Base-by-base conservation (phyloP, 1,140 invertebrate genomes). In the Ceratosolen solmsi region DNA sequence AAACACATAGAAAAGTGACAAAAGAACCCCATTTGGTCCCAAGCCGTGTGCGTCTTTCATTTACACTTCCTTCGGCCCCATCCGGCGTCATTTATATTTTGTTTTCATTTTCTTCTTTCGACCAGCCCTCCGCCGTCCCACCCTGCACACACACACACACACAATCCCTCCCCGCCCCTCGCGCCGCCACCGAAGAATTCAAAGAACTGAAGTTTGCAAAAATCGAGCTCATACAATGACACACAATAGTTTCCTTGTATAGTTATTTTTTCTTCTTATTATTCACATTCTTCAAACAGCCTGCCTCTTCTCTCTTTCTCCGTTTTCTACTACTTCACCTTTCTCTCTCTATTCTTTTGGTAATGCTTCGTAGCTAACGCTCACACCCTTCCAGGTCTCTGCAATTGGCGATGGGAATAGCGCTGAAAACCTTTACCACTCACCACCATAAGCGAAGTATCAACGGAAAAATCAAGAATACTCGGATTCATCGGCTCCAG, bases 321-420 rank as follows among this genome's bases (percentile, higher is more conserved):
- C 20, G 20, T 65, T 80, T 71, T 70, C 38, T 74, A 60, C 49
- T 80, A 77, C 83, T 81, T 76, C 72, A 65, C 83, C 79, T 84
- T 84, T 82, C 74, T 70, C 77, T 70, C 73, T 82, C 85, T 82
- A 74, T 79, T 63, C 83, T 84, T 82, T 87, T 89, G 85, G 86
- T 90, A 85, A 89, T 90, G 87, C 86, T 88, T 90, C 86, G 89
- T 91, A 89, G 89, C 88, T 91, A 90, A 91, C 88, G 80, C 90
- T 91, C 90, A 91, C 90, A 91, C 87, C 88, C 85, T 91, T 91
- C 86, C 84, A 91, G 90, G 86, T 91, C 83, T 54, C 51, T 17
- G 83, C 73, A 65, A 70, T 65, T 84, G 80, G 46, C 70, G 36
- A 79, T 84, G 79, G 84, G 72, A 73, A 81, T 38, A n/a, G 22